Evolutionary conservation across 2,888 invertebrate genomes (phyloP), one percentile per base, ranked within the genome.

Genomic region (Lasiommata megera): DNA sequence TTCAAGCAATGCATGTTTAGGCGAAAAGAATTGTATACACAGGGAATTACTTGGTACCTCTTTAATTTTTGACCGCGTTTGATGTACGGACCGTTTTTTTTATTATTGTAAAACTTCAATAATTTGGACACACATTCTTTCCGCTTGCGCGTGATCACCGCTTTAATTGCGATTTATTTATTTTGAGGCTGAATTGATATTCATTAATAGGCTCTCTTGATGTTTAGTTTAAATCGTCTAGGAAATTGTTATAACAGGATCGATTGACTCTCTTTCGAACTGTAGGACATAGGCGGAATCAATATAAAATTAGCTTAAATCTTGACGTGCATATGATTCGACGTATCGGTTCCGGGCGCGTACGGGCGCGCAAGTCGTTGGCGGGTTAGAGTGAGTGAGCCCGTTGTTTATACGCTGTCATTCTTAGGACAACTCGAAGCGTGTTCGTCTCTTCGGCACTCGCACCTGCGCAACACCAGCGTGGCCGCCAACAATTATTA

Each of bases 391-490:
- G 50, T 60, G 52, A 62, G 57, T 61, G 59, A 57, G 17, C 53
- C 52, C 61, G 61, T 65, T 67, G 70, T 67, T 69, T 62, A 69
- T 70, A 57, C 71, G 67, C 79, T 89, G 74, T 89, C 79, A 78
- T 89, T 80, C 88, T 78, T 92, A 92, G 92, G 92, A 87, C 90
- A 88, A 84, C 81, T 92, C 85, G 92, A 92, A 80, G 88, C 86
- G 82, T 83, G 87, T 78, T 82, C 84, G 74, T 80, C 89, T 73
- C 84, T 85, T 65, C 86, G 87, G 77, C 85, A 85, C 71, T 82
- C 87, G 68, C 84, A 88, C 66, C 88, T 87, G 68, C 88, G 85
- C 80, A 84, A 80, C 82, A 78, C 84, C 80, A 87, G 82, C 79
- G 88, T 88, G 71, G 87, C 85, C 71, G 84, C 80, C 79, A 92